Conservation (phyloP, 2,797 vertebrate species). For the Peromyscus nudipes region DNA sequence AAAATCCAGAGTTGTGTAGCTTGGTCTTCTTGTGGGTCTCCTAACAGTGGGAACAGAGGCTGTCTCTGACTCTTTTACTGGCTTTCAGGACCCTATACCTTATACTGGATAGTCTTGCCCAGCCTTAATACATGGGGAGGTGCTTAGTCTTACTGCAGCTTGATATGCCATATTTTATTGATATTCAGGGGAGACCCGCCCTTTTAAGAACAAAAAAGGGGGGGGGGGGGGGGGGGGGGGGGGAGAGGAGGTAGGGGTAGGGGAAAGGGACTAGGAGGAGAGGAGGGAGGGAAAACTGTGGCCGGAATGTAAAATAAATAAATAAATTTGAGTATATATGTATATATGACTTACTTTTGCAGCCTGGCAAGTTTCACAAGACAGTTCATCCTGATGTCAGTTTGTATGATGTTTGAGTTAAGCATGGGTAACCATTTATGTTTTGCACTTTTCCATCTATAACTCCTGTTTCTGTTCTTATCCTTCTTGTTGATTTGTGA, state of each 20-base stretch:
- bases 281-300: background rate
- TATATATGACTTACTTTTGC: background rate
- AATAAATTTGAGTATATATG: too few species aligned
- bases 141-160: background rate
- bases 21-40: background rate
- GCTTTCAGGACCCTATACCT: background rate
- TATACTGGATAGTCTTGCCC: background rate
- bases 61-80: background rate
- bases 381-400: fast-evolving
- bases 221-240: too few species aligned
- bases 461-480: background rate
- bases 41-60: background rate
- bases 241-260: background rate
- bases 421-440: fast-evolving
- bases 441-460: background rate
- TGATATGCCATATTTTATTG: background rate
- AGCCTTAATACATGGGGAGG: background rate
- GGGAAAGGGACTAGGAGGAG: background rate
- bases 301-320: too few species aligned
- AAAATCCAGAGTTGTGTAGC: background rate
- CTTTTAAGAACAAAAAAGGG: background rate
- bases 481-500: background rate
- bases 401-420: background rate
- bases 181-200: background rate
- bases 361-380: fast-evolving